Evolutionary conservation across 2,888 invertebrate species (phyloP), one percentile per base, ranked within the genome.

Genomic region (Acleris emargana): DNA sequence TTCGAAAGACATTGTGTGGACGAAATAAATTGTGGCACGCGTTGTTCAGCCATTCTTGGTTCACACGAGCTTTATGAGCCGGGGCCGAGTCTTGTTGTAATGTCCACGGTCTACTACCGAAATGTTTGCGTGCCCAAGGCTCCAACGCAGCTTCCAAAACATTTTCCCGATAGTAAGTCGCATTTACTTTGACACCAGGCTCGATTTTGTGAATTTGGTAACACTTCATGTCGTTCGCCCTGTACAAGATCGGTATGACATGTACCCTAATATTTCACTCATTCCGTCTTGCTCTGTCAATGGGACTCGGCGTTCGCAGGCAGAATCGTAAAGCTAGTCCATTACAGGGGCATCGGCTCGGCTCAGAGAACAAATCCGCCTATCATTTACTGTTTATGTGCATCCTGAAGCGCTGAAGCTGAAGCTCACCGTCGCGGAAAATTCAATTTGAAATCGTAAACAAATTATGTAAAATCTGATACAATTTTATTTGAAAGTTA

Each of bases 221-320:
- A n/a, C n/a, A n/a, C n/a, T n/a, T n/a, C n/a, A n/a, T n/a, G n/a
- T n/a, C n/a, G n/a, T n/a, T n/a, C n/a, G n/a, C n/a, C n/a, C n/a
- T n/a, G n/a, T n/a, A 25, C 6, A 25, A 6, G 59, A 64, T 64
- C 64, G 50, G 59, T 54, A 28, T 50, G 50, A 20, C 42, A 45
- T 64, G 13, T 45, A 60, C 50, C 59, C 64, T 64, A 49, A 64
- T 64, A 64, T 64, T 64, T 64, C 64, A 66, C 60, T 55, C 55
- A 60, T 61, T 57, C 60, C 60, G 38, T 52, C 38, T 66, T 61
- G 60, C 57, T 52, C 51, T 55, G 57, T 61, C 66, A 61, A 61
- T 66, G 66, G 52, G 61, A 57, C 61, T 66, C 66, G 66, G 51
- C 51, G 66, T 60, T 66, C 60, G 60, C 50, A 66, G 38, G 60